Conservation (phyloP, 2,888 invertebrate species). For the Tipula lateralis region DNA sequence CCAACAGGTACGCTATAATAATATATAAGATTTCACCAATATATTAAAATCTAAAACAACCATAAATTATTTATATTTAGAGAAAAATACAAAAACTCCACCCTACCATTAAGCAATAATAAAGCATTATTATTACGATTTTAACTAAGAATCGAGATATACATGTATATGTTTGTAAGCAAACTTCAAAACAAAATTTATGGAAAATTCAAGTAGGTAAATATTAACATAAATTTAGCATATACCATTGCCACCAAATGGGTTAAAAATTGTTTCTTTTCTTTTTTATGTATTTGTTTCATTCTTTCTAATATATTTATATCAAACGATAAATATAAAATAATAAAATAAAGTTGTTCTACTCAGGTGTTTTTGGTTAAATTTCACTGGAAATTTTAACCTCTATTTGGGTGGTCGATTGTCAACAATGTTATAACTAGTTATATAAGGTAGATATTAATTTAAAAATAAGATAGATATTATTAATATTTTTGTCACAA, state of each 20-base stretch:
- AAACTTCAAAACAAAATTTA: neutral
- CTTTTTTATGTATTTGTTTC: neutral
- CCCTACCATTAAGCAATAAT: neutral
- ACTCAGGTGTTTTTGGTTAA: neutral
- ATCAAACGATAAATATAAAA: neutral
- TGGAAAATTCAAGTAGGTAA: conserved; percentile 24
- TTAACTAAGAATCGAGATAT: neutral
- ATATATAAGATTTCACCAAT: neutral
- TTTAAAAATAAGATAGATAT: neutral
- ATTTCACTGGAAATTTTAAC: neutral
- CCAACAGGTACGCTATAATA: neutral
- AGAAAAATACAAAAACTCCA: neutral
- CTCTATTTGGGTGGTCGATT: neutral
- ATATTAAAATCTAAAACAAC: neutral
- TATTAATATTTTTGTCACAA: neutral
- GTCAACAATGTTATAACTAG: neutral
- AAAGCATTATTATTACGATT: neutral
- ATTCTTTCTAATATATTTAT: neutral
- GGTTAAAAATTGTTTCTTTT: neutral
- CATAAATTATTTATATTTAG: neutral
- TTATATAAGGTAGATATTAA: neutral
- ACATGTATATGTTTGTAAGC: no score
- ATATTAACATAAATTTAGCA: conserved; percentile 11
- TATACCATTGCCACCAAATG: neutral
- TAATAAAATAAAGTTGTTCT: neutral